Base-by-base conservation (phyloP, 2,797 vertebrate species). In the Esox masquinongy region DNA sequence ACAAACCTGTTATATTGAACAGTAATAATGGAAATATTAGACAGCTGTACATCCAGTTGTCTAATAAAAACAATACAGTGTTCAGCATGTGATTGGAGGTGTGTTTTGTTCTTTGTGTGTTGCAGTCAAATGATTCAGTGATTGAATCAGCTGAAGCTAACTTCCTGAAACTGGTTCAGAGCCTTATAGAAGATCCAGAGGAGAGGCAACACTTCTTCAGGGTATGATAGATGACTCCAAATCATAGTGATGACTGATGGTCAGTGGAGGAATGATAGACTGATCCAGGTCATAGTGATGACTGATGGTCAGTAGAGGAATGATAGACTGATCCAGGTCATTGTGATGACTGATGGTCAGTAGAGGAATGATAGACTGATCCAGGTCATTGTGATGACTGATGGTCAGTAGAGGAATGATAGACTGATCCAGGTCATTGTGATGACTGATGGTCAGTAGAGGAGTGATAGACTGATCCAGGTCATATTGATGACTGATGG, bases 141-240 rank as follows among this genome's bases (percentile, higher is more conserved):
- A 89, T 89, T 72, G 92, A 93, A 77, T 91, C 90, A 50, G 91
- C 92, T 50, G 92, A 93, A 78, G 90, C 89, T 0, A 92, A 93
- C 76, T 93, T 93, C 19, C 92, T 93, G 90, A 92, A 92, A 84
- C 76, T 93, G 66, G 91, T 93, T 0, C 91, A 92, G 78, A 91
- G 91, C n/a, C 91, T 92, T 17, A 92, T 93, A 26, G 90, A 93
- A 78, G 91, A 92, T 79, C 92, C 87, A 0, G 87, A 93, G 63
- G 91, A 91, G 79, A 89, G 92, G 80, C 90, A 92, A 76, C 92
- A 92, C 74, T 93, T 93, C 70, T 90, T 93, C 9, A 93, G 92
- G 88, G 92, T 92, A 70, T 74, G 66, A 39, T 47, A 5, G 43
- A 14, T 14, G 2, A 14, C 9, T 14, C 43, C 2, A 39, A 39